Evolutionary conservation across 1,140 invertebrate species (phyloP), one percentile per base, ranked within the genome.

Genomic region (Drosophila miranda): DNA sequence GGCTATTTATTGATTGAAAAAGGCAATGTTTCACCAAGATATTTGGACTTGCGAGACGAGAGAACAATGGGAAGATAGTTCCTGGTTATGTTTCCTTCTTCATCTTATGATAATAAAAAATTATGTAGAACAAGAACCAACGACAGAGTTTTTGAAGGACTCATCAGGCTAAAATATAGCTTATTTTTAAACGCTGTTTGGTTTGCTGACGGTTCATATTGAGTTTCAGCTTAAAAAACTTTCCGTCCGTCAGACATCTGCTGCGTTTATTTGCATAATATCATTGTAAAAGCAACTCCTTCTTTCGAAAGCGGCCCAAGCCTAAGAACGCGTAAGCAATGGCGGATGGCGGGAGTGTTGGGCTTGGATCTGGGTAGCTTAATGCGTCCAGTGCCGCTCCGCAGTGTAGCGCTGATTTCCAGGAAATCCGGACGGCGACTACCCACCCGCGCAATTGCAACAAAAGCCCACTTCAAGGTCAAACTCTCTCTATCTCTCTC

Each of bases 201-300:
- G 3, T 13, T 34, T 38, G 11, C 34, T 38, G 11, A 38, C 34
- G 11, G 2, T 38, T 38, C 30, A 9, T 30, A 30, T 30, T 9
- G 8, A 8, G 13, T 38, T 3, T 3, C 11, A 13, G 34, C 34
- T 38, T 11, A 5, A 38, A 66, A 66, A 74, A 79, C 30, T 75
- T 78, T 78, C 76, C 42, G 61, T 26, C 30, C 7, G 14, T 41
- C 30, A 11, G 52, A 11, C 48, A 56, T 78, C 21, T 48, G 50
- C 50, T 55, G 55, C 43, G 71, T 66, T 64, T 84, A 75, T 86
- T 83, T 86, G 77, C 60, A 77, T 62, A 69, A 80, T 50, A 54
- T 57, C 11, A 7, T 66, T 54, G 63, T 43, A 45, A 66, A 57
- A 64, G 58, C 34, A 73, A 64, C 41, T 66, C 21, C n/a, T 16